Conservation (phyloP, 2,113 vertebrate species). For the Grallaria varia region DNA sequence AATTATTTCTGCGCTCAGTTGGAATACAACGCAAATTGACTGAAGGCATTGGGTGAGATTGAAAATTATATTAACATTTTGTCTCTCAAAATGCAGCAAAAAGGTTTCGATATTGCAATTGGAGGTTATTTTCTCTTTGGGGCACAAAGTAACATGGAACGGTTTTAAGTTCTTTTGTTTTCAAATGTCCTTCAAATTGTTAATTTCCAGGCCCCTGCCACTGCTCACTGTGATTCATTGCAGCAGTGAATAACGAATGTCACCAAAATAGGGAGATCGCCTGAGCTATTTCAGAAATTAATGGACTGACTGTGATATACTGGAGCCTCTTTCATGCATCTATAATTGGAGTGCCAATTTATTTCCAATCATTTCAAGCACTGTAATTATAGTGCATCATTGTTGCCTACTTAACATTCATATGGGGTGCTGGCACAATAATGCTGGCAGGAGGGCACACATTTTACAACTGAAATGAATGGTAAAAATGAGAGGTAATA, state of each 20-base stretch:
- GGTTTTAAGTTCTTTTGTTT: conserved; percentile 37
- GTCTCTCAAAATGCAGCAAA: background rate
- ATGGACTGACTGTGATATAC: conserved; percentile 78
- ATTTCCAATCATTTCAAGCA: conserved; percentile 81
- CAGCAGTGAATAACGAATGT: conserved; percentile 61
- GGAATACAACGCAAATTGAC: background rate
- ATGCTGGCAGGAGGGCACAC: conserved; percentile 57
- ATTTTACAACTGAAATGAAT: conserved; percentile 63
- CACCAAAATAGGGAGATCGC: conserved; percentile 67
- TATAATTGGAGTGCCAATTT: conserved; percentile 82
- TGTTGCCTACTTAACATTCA: conserved; percentile 77
- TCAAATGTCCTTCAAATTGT: conserved; percentile 58
- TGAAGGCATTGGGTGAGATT: background rate
- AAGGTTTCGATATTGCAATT: background rate
- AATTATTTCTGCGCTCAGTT: background rate
- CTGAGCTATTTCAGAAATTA: conserved; percentile 79
- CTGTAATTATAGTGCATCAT: conserved; percentile 80
- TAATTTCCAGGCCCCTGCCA: conserved; percentile 38
- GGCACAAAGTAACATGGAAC: background rate
- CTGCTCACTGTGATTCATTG: conserved; percentile 64
- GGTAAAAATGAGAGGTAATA: conserved; percentile 54
- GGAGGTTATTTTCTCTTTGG: background rate
- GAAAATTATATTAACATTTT: background rate
- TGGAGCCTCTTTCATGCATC: conserved; percentile 73
- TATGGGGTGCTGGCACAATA: conserved; percentile 63